Conservation (phyloP, 2,113 vertebrate genomes). For the Theristicus caerulescens region DNA sequence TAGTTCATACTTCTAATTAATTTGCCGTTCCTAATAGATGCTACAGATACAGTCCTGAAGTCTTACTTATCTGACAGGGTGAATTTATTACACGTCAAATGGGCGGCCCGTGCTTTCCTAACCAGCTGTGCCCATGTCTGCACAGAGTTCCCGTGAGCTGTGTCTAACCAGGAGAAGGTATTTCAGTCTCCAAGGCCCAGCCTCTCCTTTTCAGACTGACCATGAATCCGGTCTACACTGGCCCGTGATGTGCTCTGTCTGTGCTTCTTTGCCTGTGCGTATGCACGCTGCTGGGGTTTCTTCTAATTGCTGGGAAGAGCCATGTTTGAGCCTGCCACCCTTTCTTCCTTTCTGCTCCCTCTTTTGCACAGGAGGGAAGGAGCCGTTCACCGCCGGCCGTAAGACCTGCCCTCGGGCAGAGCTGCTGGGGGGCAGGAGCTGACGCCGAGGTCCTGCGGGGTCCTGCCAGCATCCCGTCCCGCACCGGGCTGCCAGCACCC, state of each 20-base stretch:
- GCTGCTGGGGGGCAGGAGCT: background rate
- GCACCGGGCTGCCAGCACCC: fast-evolving
- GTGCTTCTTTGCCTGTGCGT: background rate
- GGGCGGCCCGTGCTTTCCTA: background rate
- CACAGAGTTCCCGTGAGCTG: background rate
- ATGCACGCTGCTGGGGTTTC: background rate
- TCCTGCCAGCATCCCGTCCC: background rate
- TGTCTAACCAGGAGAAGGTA: background rate
- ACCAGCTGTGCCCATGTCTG: background rate
- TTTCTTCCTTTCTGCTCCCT: background rate
- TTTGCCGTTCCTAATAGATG: background rate
- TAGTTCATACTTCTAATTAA: conserved; percentile 3
- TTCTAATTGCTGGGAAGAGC: background rate
- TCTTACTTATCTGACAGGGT: background rate
- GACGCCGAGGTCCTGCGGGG: background rate
- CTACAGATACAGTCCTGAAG: background rate
- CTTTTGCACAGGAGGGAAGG: background rate
- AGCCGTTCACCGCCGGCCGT: fast-evolving
- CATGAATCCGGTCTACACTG: background rate
- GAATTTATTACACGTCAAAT: background rate
- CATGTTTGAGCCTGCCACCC: background rate
- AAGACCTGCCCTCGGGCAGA: background rate
- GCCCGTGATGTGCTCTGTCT: too few species aligned
- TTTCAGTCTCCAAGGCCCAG: background rate
- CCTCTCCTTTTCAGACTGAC: background rate